A percentile compares a stretch with the other conserved stretches of the same genome.
Conservation (phyloP, 2,797 vertebrate genomes). For the Lacerta bilineata region DNA sequence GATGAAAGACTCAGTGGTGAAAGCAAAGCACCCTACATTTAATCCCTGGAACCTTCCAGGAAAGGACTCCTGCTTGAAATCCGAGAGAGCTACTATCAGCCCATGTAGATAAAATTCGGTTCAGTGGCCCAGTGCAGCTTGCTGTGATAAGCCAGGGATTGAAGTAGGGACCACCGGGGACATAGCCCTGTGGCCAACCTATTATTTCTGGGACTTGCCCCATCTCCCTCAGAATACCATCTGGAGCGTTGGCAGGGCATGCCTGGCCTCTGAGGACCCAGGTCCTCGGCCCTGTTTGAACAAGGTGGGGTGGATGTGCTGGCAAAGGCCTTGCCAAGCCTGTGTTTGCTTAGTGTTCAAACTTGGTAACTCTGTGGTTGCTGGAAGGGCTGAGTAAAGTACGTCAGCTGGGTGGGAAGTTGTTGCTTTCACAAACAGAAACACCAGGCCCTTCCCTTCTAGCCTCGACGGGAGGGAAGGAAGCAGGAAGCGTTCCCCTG, state of each 20-base stretch:
- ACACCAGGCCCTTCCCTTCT: not conserved
- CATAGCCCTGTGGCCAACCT: no score
- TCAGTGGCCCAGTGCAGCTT: not conserved
- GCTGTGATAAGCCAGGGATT: not conserved
- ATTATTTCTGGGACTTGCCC: not conserved
- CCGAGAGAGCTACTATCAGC: not conserved
- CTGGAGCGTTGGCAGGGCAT: not conserved
- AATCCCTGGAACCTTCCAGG: not conserved
- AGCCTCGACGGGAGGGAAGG: not conserved
- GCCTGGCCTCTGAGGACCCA: not conserved
- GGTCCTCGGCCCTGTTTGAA: conserved; percentile 9
- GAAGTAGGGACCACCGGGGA: no score
- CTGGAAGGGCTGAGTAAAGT: not conserved
- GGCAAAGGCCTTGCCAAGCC: conserved; percentile 40
- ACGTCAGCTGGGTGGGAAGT: not conserved
- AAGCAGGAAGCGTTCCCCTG: not conserved
- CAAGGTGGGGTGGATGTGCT: conserved; percentile 41
- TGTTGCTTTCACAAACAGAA: not conserved
- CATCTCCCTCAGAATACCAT: not conserved
- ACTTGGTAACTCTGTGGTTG: not conserved
- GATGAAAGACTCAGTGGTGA: not conserved
- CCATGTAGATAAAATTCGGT: no score
- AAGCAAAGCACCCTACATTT: not conserved
- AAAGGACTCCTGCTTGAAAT: not conserved
- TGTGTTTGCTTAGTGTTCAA: conserved; percentile 76